These are phyloP conservation scores for Corythornis madagascariensis DNA, from an alignment of 2,113 vertebrate genomes.

Conservation along the genomic window DNA sequence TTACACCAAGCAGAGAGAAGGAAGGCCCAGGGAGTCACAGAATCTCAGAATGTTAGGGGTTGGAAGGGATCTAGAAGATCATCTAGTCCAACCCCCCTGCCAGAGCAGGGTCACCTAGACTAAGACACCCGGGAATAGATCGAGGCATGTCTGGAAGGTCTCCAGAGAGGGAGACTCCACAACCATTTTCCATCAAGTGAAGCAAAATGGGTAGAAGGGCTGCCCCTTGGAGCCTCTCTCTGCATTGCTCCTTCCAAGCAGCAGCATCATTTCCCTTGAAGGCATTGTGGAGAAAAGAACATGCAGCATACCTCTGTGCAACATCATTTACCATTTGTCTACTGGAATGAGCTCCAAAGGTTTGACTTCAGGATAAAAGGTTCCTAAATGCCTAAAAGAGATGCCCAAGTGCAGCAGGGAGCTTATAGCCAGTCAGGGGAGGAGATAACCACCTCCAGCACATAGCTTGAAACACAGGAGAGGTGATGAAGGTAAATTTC, in stretches of 20 bases:
- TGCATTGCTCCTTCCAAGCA: neutral
- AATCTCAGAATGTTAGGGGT: too few relatives aligned
- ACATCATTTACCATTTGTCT: neutral
- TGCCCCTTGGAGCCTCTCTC: neutral
- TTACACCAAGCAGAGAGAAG: neutral
- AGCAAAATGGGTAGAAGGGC: neutral
- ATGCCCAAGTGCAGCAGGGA: neutral
- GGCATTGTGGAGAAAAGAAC: neutral
- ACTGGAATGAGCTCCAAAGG: neutral
- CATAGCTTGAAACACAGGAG: neutral
- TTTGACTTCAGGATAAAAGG: rapidly evolving
- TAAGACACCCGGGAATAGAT: too few relatives aligned
- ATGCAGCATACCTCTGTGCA: neutral
- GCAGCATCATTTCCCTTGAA: neutral
- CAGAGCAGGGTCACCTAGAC: too few relatives aligned
- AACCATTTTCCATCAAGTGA: neutral
- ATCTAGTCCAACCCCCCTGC: too few relatives aligned
- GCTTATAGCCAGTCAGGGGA: neutral
- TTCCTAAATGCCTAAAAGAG: neutral
- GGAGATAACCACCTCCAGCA: neutral
- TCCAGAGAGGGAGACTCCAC: too few relatives aligned
- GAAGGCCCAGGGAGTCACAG: neutral
- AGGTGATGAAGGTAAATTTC: neutral
- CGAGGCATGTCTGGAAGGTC: too few relatives aligned
- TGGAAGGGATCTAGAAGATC: too few relatives aligned